Base-by-base conservation (phyloP, 2,888 invertebrate genomes). In the Tridacna crocea region DNA sequence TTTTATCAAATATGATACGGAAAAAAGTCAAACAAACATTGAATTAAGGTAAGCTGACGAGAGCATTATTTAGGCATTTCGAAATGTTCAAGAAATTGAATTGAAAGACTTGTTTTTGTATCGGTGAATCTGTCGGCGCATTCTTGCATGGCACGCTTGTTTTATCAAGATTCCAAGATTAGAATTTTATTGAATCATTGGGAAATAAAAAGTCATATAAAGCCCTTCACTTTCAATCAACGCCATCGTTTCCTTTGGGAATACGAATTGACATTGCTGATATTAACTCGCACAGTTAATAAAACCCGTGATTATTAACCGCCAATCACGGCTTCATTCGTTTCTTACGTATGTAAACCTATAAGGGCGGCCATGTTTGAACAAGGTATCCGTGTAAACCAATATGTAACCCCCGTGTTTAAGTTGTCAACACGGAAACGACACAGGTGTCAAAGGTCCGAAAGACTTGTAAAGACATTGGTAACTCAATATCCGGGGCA, bases 341-440 rank as follows among this genome's bases (percentile, higher is more conserved):
- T 46, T 72, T 72, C 76, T 80, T 76, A 63, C 65, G 72, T 75
- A 68, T 72, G 75, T 75, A 75, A 80, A 80, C 63, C 80, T 51
- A 72, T 76, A 61, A 22, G 47, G 58, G 76, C 80, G 75, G 79
- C 82, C 82, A 81, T 85, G 83, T 85, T 85, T 85, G 85, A 81
- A 81, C 85, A 83, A 78, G 76, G 72, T 70, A 74, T 81, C 81
- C 83, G 55, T 85, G 85, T 85, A 85, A 85, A 85, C 83, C 85
- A 82, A 85, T 85, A 85, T 85, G 85, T 85, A 85, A 83, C 85
- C 83, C 82, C 85, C 83, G 77, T 85, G 83, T 85, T 85, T 77
- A 85, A 83, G 83, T 85, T 85, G 85, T 85, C 85, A 79, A 77
- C 85, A 78, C 75, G 81, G 70, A 77, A 82, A 81, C 75, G 72